Conservation (phyloP, 2,113 vertebrate genomes). For the Crocuta crocuta region DNA sequence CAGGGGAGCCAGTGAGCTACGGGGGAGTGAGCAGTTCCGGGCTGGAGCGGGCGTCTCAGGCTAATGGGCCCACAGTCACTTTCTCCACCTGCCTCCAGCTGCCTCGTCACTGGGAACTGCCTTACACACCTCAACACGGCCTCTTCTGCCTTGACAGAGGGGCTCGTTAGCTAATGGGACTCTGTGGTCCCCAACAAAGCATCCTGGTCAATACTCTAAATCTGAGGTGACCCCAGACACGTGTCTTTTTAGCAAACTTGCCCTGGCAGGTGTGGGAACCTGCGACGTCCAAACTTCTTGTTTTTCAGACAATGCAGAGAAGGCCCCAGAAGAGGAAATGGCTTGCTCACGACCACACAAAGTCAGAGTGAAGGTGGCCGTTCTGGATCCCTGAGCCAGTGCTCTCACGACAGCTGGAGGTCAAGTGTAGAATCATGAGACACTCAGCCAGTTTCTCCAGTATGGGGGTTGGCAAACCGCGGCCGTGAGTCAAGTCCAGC, state of each 20-base stretch:
- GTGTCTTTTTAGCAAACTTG: background rate
- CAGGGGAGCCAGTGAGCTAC: fast-evolving
- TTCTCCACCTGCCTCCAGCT: fast-evolving
- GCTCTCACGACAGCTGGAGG: background rate
- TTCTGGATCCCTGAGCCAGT: fast-evolving
- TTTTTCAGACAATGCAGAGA: background rate
- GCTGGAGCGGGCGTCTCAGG: background rate
- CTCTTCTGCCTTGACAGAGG: background rate
- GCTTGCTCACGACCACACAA: too few species aligned
- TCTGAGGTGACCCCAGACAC: fast-evolving
- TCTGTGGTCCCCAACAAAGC: background rate
- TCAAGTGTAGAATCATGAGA: background rate
- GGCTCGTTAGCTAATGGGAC: background rate
- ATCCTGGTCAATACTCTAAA: background rate
- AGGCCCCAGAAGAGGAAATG: background rate
- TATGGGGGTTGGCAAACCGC: background rate
- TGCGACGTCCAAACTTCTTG: fast-evolving
- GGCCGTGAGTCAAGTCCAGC: background rate
- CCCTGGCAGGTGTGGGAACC: background rate
- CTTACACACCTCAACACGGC: fast-evolving
- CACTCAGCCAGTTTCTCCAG: background rate
- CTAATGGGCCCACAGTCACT: fast-evolving
- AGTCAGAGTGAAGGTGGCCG: fast-evolving
- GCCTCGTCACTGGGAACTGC: fast-evolving
- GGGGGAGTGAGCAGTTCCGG: too few species aligned